phyloP scores from a whole-genome alignment of 1,140 invertebrate genomes.

The Bombus pascuorum region DNA sequence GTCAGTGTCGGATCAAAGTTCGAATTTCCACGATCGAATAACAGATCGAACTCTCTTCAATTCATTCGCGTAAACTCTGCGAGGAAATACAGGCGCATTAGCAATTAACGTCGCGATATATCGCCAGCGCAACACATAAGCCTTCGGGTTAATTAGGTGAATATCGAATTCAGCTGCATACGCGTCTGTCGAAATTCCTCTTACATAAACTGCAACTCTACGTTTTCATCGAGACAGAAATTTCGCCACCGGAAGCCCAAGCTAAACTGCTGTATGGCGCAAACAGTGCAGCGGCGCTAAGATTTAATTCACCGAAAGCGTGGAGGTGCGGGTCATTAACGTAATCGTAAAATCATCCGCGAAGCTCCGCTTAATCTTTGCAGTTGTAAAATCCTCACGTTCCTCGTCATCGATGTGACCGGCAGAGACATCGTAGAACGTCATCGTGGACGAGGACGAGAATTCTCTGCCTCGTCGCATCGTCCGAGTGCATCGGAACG shows the following conservation, averaged over 20 bases:
- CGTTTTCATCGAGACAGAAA: constrained; percentile 10
- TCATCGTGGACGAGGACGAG: not conserved
- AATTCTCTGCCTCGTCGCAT: not conserved
- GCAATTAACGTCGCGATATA: constrained; percentile 8
- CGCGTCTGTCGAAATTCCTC: constrained; percentile 22
- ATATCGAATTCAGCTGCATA: constrained; percentile 20
- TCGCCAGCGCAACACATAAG: not conserved
- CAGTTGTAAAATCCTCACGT: not conserved
- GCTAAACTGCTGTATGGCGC: not conserved
- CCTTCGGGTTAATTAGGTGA: constrained; percentile 29
- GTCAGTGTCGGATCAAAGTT: not conserved
- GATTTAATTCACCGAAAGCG: constrained; percentile 14
- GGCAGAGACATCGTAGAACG: not conserved
- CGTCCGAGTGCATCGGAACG: not conserved
- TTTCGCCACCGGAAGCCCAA: not conserved
- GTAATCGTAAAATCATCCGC: constrained; percentile 21
- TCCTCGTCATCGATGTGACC: not conserved
- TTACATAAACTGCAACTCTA: not conserved
- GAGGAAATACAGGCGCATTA: not conserved
- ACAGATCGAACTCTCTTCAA: not conserved
- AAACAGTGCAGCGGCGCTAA: not conserved
- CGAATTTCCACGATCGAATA: not conserved
- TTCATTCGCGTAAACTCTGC: not conserved
- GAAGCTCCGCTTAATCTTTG: not conserved
- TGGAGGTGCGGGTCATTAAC: not conserved